A percentile compares a stretch with the other conserved stretches of the same genome.
Evolutionary conservation across 2,113 vertebrate species (phyloP).

Genomic region (Dunckerocampus dactyliophorus): DNA sequence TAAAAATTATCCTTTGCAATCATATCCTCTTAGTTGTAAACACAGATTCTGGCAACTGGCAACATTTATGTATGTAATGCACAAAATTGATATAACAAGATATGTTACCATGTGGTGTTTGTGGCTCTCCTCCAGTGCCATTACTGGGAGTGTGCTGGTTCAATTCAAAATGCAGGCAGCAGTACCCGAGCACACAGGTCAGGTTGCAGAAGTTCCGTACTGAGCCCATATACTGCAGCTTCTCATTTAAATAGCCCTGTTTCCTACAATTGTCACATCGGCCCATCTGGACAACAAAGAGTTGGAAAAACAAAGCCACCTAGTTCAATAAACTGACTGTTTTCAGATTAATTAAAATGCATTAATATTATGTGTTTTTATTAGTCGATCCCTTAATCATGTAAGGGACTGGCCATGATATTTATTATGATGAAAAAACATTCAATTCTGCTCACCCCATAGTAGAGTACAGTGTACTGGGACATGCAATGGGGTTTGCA

Average conservation of each 20-base stretch:
- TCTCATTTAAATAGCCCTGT: slow-evolving; percentile 89
- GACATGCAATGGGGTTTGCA: slow-evolving; percentile 97
- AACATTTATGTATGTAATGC: neutral
- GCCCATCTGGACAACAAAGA: slow-evolving; percentile 78
- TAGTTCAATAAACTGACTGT: neutral
- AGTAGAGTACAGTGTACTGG: slow-evolving; percentile 90
- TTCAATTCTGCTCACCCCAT: slow-evolving; percentile 79
- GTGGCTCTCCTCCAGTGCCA: slow-evolving; percentile 35
- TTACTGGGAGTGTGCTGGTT: slow-evolving; percentile 72
- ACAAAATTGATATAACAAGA: neutral
- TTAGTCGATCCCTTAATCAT: neutral
- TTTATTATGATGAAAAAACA: neutral
- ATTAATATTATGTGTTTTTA: neutral
- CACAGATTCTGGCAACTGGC: neutral
- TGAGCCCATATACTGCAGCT: slow-evolving; percentile 87
- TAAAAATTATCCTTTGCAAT: neutral
- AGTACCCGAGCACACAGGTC: slow-evolving; percentile 88
- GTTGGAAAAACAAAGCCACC: neutral
- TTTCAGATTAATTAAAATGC: neutral
- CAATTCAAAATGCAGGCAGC: slow-evolving; percentile 59
- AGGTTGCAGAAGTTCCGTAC: slow-evolving; percentile 94
- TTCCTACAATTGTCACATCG: slow-evolving; percentile 91
- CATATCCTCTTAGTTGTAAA: neutral
- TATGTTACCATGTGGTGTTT: slow-evolving; percentile 40
- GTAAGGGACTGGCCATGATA: neutral